Percentiles rank a stretch among this genome's conserved stretches.
phyloP scores from a whole-genome alignment of 2,797 vertebrate genomes.

The Argentina silus region DNA sequence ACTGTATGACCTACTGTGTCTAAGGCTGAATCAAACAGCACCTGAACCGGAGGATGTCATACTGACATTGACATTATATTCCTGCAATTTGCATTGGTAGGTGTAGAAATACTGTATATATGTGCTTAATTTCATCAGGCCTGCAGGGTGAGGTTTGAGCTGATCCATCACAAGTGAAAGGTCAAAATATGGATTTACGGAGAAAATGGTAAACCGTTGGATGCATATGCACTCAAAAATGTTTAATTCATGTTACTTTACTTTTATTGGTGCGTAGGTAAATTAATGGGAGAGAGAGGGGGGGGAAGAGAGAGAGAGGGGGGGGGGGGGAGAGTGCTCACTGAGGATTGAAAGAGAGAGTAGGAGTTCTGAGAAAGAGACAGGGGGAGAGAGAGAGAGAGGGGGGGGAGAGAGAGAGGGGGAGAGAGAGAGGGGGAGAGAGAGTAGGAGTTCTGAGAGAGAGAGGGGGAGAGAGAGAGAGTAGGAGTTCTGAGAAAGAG shows the following conservation, averaged over 20 bases:
- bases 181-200: neutral
- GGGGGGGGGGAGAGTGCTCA: neutral
- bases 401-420: neutral
- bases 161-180: too few species aligned
- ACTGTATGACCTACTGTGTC: too few species aligned
- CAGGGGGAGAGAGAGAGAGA: neutral
- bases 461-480: neutral
- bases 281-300: neutral
- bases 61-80: too few species aligned
- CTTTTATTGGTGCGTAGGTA: neutral
- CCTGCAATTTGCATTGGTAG: too few species aligned
- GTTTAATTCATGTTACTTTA: slow-evolving; percentile 1
- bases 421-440: neutral
- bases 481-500: neutral
- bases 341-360: neutral
- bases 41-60: too few species aligned
- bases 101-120: too few species aligned
- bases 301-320: neutral
- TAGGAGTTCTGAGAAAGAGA: neutral
- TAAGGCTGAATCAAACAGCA: too few species aligned
- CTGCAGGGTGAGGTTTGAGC: too few species aligned
- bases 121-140: too few species aligned
- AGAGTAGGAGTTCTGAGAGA: neutral
- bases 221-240: neutral
- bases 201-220: neutral